phyloP scores from a whole-genome alignment of 2,113 vertebrate genomes.

The Clarias magur region DNA sequence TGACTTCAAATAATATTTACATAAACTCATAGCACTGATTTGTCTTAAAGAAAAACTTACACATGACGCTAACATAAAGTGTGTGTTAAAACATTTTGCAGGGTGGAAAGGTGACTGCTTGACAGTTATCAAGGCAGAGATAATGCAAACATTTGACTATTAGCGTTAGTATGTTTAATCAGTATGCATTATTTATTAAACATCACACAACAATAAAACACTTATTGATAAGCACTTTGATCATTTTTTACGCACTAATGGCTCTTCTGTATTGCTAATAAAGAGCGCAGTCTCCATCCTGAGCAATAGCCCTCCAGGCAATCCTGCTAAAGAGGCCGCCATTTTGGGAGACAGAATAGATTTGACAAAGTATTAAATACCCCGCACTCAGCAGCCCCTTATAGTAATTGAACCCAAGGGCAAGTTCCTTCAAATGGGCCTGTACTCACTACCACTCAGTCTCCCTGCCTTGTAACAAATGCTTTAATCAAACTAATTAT shows the following conservation, averaged over 20 bases:
- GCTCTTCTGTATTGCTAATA: conserved; percentile 12
- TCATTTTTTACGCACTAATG: conserved; percentile 17
- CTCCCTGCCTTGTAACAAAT: conserved; percentile 30
- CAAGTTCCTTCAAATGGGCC: conserved; percentile 43
- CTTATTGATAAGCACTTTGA: conserved; percentile 26
- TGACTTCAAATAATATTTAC: conserved; percentile 57
- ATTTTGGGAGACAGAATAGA: conserved; percentile 46
- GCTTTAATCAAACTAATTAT: conserved; percentile 45
- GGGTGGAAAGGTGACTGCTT: neutral
- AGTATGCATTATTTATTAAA: conserved; percentile 36
- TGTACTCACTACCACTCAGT: conserved; percentile 42
- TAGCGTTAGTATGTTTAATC: conserved; percentile 13
- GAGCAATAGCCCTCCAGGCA: conserved; percentile 25
- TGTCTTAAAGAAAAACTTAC: conserved; percentile 11
- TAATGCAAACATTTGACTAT: neutral
- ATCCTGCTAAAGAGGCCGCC: conserved; percentile 20
- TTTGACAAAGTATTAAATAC: conserved; percentile 56
- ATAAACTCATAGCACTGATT: conserved; percentile 3
- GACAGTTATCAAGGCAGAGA: neutral
- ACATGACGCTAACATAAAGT: neutral
- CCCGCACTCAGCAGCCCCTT: conserved; percentile 38
- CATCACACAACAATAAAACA: conserved; percentile 25
- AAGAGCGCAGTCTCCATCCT: conserved; percentile 27
- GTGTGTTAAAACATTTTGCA: neutral
- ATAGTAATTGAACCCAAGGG: conserved; percentile 51